Conservation (phyloP, 2,113 vertebrate species). For the Tragelaphus strepsiceros region DNA sequence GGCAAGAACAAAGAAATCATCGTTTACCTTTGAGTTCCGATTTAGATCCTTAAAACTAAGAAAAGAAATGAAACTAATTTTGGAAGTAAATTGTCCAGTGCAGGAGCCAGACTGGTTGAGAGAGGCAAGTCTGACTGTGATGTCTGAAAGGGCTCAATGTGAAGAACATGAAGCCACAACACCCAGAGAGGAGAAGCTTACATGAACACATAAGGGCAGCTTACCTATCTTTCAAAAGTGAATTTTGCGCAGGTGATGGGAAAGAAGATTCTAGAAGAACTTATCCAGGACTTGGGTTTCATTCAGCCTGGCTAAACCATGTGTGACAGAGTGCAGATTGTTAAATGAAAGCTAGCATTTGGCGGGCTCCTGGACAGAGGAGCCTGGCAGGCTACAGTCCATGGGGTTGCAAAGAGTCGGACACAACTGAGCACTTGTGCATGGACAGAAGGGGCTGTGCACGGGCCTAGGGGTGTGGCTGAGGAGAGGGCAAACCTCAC, state of each 20-base stretch:
- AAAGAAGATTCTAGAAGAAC: neutral
- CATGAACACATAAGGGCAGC: neutral
- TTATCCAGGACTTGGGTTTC: neutral
- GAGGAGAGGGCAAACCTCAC: neutral
- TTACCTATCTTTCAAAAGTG: neutral
- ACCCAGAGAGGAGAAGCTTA: neutral
- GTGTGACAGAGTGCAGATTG: neutral
- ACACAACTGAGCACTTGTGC: accelerated
- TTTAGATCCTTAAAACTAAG: neutral
- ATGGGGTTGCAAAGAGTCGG: neutral
- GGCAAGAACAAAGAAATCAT: slow-evolving; percentile 10
- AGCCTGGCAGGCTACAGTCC: neutral
- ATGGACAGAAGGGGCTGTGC: neutral
- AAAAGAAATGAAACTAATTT: neutral
- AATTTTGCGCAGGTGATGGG: neutral
- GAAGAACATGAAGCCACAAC: too few species aligned
- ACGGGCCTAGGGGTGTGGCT: neutral
- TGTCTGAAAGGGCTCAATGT: neutral
- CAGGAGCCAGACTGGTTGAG: neutral
- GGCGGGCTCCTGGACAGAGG: neutral
- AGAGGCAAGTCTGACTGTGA: neutral
- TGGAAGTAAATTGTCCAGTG: neutral
- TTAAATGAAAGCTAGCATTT: neutral
- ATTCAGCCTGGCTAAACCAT: neutral
- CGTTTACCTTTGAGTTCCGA: neutral